Evolutionary conservation across 92 coral and sea anemone species (phyloP), one percentile per base, ranked within the genome.

Genomic region (Umimayanthus kanabou): DNA sequence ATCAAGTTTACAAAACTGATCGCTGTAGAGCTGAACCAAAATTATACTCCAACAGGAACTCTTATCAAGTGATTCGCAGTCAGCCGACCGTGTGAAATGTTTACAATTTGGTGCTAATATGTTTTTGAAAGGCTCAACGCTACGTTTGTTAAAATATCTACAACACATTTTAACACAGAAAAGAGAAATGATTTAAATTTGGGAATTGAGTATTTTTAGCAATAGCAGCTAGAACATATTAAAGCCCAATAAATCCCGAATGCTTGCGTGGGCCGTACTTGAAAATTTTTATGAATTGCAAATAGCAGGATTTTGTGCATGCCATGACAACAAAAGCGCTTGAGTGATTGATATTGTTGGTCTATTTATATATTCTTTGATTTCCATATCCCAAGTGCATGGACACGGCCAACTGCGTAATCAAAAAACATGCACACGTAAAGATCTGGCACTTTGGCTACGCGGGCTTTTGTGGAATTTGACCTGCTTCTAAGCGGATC

Each of bases 391-490:
- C 71, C 14, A 16, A 82, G 42, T 25, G 40, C 18, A 39, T 29
- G 20, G 30, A 16, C 7, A 9, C 20, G 40, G 22, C 37, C 0
- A 6, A 39, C 50, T 83, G 65, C 40, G 76, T 70, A 83, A 69
- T 83, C 39, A 80, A 80, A 53, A 39, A 80, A 9, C 20, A 26
- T 50, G 26, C 33, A 26, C 23, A 28, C 30, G 39, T 70, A 75
- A 18, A 75, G 45, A 75, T 43, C 37, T 75, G 45, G 47, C 79
- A 75, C 79, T 7, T 39, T 75, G 79, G 67, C 77, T 70, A 69
- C 87, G 87, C 74, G 87, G 87, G 77, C 86, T 43, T 43, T 26
- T 28, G 65, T 23, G 78, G 76, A 83, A 70, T 69, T 69, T 70
- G 78, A 83, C 87, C 77, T 47, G 87, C 61, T 70, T 70, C 7